phyloP scores from a whole-genome alignment of 2,797 vertebrate species.

The Leptoclinus maculatus region DNA sequence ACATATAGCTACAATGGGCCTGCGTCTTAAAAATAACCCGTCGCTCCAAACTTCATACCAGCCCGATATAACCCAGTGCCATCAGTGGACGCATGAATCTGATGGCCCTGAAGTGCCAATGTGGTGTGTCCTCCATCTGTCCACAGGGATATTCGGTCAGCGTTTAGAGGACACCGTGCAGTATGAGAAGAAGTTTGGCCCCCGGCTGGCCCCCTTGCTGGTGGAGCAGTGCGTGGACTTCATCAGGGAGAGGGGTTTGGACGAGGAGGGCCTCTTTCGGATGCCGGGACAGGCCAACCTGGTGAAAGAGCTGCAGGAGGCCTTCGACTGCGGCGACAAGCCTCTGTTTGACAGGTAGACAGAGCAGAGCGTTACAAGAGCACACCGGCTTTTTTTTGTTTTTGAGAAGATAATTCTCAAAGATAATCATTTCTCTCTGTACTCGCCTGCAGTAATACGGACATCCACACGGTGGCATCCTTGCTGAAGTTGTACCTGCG shows the following conservation, averaged over 20 bases:
- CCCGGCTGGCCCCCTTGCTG: constrained; percentile 89
- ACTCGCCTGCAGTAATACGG: constrained; percentile 87
- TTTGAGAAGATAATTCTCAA: too few species aligned
- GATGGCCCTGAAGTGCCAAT: background rate
- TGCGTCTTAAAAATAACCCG: background rate
- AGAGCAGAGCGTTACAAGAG: background rate
- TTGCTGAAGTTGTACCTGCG: constrained; percentile 95
- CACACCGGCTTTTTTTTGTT: too few species aligned
- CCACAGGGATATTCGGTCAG: constrained; percentile 94
- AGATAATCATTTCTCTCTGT: background rate
- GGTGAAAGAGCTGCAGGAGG: constrained; percentile 95
- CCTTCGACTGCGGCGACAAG: constrained; percentile 97
- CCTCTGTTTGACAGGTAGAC: constrained; percentile 93
- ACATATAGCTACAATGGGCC: background rate
- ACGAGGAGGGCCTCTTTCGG: constrained; percentile 95
- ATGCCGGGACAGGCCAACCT: constrained; percentile 97
- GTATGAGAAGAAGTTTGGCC: constrained; percentile 90
- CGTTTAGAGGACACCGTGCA: constrained; percentile 93
- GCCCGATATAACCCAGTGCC: background rate
- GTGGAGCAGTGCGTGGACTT: constrained; percentile 98
- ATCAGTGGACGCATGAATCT: background rate
- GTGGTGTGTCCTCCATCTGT: constrained; percentile 8
- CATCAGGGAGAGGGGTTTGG: constrained; percentile 91
- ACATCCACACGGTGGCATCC: constrained; percentile 97
- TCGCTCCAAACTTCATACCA: background rate